These are phyloP conservation scores for Zaprionus ornatus DNA, from an alignment of 1,140 invertebrate genomes.

Conservation along the genomic window DNA sequence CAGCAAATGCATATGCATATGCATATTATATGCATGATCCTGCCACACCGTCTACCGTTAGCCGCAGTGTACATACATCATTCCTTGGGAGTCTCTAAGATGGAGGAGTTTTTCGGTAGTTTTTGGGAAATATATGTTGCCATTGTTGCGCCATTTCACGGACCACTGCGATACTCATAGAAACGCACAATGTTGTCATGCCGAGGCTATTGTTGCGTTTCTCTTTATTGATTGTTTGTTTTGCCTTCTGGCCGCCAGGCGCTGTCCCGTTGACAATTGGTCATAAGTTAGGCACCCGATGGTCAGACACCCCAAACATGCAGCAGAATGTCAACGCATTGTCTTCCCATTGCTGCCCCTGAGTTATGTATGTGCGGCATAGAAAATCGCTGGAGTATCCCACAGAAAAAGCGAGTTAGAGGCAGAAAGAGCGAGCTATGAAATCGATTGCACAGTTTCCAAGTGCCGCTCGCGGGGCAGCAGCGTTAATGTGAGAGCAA, in stretches of 20 bases:
- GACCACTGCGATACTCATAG: slow-evolving; percentile 40
- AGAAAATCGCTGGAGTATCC: slow-evolving; percentile 27
- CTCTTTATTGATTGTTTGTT: slow-evolving; percentile 74
- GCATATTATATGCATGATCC: slow-evolving; percentile 10
- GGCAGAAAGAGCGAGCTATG: slow-evolving; percentile 30
- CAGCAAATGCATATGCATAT: slow-evolving; percentile 8
- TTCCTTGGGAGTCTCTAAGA: slow-evolving; percentile 40
- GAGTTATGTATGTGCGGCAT: slow-evolving; percentile 61
- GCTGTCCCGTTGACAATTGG: slow-evolving; percentile 60
- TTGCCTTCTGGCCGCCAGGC: slow-evolving; percentile 47
- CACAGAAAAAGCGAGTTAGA: not conserved
- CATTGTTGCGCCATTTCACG: slow-evolving; percentile 74
- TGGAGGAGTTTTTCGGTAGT: slow-evolving; percentile 61
- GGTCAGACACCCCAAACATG: slow-evolving; percentile 55
- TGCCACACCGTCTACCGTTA: slow-evolving; percentile 54
- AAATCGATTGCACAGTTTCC: slow-evolving; percentile 61
- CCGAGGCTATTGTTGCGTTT: slow-evolving; percentile 25
- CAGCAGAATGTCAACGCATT: slow-evolving; percentile 70
- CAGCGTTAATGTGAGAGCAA: slow-evolving; percentile 64
- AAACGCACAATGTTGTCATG: slow-evolving; percentile 61
- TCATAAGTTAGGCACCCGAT: slow-evolving; percentile 66
- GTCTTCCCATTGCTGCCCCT: slow-evolving; percentile 45
- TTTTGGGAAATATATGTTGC: slow-evolving; percentile 66
- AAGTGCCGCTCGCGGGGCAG: slow-evolving; percentile 38
- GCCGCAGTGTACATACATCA: slow-evolving; percentile 61